A percentile compares a stretch with the other conserved stretches of the same genome.
Conservation (phyloP, 2,113 vertebrate genomes). For the Hemichromis elongatus region DNA sequence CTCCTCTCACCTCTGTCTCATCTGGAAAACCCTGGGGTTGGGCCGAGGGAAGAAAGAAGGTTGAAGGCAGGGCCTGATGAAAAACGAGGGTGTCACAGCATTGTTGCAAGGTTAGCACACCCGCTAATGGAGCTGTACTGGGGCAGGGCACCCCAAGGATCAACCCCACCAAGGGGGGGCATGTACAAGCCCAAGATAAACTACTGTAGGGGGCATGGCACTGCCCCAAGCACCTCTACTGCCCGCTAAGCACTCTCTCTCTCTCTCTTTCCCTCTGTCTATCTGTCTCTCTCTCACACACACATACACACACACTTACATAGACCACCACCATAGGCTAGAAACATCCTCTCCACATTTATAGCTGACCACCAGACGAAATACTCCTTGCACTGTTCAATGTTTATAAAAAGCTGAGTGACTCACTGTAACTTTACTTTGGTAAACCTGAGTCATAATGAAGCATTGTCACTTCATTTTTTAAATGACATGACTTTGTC, state of each 20-base stretch:
- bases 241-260: slow-evolving; percentile 65
- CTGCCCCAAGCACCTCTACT: slow-evolving; percentile 71
- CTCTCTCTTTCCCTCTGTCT: background rate
- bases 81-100: slow-evolving; percentile 82
- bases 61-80: slow-evolving; percentile 74
- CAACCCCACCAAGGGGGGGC: slow-evolving; percentile 69
- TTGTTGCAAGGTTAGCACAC: slow-evolving; percentile 91
- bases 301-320: background rate
- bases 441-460: background rate
- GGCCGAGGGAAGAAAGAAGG: slow-evolving; percentile 50
- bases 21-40: slow-evolving; percentile 58
- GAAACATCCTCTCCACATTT: slow-evolving; percentile 53
- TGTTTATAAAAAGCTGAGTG: slow-evolving; percentile 50
- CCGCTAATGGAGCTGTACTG: slow-evolving; percentile 79
- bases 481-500: background rate
- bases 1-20: slow-evolving; percentile 73
- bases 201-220: slow-evolving; percentile 78
- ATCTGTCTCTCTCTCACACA: accelerated
- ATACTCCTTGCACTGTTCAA: slow-evolving; percentile 48
- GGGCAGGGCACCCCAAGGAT: slow-evolving; percentile 73
- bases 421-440: slow-evolving; percentile 23
- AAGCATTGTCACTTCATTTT: background rate
- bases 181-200: slow-evolving; percentile 77
- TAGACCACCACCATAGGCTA: slow-evolving; percentile 31
- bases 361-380: slow-evolving; percentile 68